phyloP scores from a whole-genome alignment of 2,888 invertebrate species.

The Tipula lateralis region DNA sequence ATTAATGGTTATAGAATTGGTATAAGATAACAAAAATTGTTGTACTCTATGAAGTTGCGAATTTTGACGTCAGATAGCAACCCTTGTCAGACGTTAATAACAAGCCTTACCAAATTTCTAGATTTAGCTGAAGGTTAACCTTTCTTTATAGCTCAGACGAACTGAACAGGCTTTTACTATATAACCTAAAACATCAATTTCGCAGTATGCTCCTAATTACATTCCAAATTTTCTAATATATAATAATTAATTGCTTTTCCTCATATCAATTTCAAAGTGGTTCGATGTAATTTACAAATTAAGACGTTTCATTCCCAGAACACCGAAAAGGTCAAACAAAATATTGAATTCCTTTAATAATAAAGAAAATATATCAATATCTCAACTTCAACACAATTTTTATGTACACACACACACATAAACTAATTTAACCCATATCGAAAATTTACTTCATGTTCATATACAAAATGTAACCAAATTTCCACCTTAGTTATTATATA shows the following conservation, averaged over 20 bases:
- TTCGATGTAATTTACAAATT: neutral
- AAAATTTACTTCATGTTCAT: neutral
- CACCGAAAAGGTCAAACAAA: constrained; percentile 4
- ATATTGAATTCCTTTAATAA: neutral
- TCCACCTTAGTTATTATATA: neutral
- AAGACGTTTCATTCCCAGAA: neutral
- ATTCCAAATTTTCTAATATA: too few species aligned
- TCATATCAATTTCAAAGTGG: neutral
- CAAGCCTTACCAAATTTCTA: too few species aligned
- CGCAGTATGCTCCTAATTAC: too few species aligned
- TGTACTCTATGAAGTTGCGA: too few species aligned
- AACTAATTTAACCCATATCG: neutral
- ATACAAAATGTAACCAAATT: neutral
- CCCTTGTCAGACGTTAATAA: too few species aligned
- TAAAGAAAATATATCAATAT: constrained; percentile 2
- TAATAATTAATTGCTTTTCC: neutral
- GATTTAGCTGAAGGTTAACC: too few species aligned
- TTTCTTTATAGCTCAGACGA: too few species aligned
- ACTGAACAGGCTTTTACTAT: too few species aligned
- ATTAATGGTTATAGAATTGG: too few species aligned
- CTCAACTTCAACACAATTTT: neutral
- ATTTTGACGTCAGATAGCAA: too few species aligned
- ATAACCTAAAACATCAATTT: too few species aligned
- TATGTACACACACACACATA: neutral
- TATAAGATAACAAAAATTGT: too few species aligned